phyloP scores from a whole-genome alignment of 2,797 vertebrate genomes.

The Gallirallus australis region DNA sequence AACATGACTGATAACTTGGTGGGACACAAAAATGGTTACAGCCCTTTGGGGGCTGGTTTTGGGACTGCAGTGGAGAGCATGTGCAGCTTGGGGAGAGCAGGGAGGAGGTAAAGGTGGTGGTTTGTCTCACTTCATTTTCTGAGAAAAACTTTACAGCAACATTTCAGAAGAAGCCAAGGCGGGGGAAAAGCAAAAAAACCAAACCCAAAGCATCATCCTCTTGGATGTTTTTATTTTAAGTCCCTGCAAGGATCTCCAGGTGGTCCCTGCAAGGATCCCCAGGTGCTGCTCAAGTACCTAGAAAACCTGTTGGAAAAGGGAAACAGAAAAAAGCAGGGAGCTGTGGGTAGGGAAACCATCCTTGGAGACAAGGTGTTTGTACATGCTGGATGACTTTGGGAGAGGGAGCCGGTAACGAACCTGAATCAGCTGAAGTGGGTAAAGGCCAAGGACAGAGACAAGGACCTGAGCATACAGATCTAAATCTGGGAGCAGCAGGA shows the following conservation, averaged over 20 bases:
- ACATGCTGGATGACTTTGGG: neutral
- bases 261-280: neutral
- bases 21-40: neutral
- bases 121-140: neutral
- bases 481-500: neutral
- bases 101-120: neutral
- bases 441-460: neutral
- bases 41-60: neutral
- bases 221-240: neutral
- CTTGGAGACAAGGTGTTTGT: neutral
- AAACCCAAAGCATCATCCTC: neutral
- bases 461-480: neutral
- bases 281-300: neutral
- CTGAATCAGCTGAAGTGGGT: neutral
- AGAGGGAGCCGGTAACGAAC: neutral
- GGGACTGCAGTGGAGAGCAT: neutral
- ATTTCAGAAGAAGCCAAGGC: neutral
- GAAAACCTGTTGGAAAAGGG: neutral
- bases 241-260: neutral
- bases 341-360: neutral
- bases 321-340: neutral
- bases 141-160: neutral
- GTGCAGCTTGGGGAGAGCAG: neutral
- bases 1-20: neutral
- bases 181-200: neutral